These are phyloP conservation scores for Suillia variegata DNA, from an alignment of 2,888 invertebrate genomes.

Conservation along the genomic window DNA sequence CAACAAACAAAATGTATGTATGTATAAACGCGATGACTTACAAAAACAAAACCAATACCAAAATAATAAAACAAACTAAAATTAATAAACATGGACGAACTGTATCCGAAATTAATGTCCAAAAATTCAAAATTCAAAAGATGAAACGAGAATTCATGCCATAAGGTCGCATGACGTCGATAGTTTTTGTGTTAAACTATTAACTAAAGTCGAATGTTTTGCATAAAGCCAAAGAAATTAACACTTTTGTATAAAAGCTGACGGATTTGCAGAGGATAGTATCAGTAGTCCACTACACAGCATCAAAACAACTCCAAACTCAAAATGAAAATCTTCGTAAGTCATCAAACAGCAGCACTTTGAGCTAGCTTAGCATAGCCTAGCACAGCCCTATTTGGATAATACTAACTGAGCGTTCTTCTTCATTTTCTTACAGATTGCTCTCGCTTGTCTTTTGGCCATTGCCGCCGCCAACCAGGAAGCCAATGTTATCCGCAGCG, in stretches of 20 bases:
- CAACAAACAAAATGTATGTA: too few species aligned
- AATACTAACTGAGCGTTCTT: neutral
- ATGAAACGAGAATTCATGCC: conserved; percentile 11
- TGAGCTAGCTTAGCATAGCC: too few species aligned
- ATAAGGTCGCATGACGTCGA: neutral
- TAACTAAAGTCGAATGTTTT: neutral
- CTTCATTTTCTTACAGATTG: conserved; percentile 38
- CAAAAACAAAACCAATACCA: neutral
- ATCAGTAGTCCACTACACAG: conserved; percentile 4
- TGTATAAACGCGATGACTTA: too few species aligned
- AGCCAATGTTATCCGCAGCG: conserved; percentile 38
- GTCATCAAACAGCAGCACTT: neutral
- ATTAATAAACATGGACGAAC: neutral
- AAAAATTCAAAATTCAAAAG: neutral
- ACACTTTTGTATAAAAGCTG: conserved; percentile 11
- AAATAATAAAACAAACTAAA: neutral
- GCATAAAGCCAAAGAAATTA: conserved; percentile 5
- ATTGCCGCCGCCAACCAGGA: conserved; percentile 41
- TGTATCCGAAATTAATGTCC: neutral
- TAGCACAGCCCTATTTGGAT: neutral
- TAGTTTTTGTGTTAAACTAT: conserved; percentile 1
- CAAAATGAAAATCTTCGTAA: conserved; percentile 12
- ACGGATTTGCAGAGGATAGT: neutral
- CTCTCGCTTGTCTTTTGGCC: conserved; percentile 46
- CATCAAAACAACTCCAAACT: neutral